phyloP scores from a whole-genome alignment of 1,140 invertebrate species.

The Bilobella aurantiaca region DNA sequence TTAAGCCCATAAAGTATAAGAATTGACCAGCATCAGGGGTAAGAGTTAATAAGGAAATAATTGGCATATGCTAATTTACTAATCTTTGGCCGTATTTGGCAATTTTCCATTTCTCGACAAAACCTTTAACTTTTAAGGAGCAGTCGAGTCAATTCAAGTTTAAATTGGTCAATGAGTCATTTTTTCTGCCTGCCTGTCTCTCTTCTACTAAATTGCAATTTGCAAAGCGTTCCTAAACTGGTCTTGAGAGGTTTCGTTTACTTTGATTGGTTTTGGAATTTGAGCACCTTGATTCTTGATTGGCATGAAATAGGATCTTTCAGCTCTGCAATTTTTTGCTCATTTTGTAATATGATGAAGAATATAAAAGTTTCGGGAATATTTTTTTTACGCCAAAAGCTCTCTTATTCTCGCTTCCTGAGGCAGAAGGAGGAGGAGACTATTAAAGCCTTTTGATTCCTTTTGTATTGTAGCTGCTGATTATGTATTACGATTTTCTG shows the following conservation, averaged over 20 bases:
- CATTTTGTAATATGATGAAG: background rate
- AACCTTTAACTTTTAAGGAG: background rate
- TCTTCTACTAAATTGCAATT: no score
- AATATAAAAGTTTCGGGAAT: background rate
- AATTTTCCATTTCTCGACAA: background rate
- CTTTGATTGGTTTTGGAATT: no score
- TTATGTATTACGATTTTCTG: no score
- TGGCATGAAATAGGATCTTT: background rate
- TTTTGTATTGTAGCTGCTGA: background rate
- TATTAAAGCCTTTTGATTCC: background rate
- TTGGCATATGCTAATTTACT: no score
- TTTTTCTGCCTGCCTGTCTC: no score
- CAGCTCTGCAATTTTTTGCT: background rate
- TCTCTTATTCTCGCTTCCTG: background rate
- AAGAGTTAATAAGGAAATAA: no score
- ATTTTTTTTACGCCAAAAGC: background rate
- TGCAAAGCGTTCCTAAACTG: background rate
- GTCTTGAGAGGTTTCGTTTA: background rate
- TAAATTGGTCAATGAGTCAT: background rate
- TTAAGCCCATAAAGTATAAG: no score
- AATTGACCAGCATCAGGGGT: no score
- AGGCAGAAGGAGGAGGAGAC: background rate
- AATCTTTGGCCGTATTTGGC: background rate
- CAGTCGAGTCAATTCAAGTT: no score
- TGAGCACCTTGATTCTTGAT: background rate